Conservation (phyloP, 1,140 invertebrate genomes). For the Idris sp. region DNA sequence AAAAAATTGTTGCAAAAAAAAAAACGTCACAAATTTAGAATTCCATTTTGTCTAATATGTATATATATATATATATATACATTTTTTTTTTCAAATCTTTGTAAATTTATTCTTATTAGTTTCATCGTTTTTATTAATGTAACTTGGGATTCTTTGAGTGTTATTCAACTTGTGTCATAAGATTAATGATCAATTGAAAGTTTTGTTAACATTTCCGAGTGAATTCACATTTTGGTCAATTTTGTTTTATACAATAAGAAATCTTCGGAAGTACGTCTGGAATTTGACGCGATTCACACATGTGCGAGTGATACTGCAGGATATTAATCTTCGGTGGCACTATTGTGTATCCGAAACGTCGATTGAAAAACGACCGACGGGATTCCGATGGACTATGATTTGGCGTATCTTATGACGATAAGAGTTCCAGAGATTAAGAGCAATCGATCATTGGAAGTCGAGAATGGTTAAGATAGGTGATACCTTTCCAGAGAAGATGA, state of each 20-base stretch:
- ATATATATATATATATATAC: too few species aligned
- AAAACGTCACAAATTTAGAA: too few species aligned
- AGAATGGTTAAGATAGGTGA: constrained; percentile 43
- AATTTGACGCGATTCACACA: constrained; percentile 57
- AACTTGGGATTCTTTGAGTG: too few species aligned
- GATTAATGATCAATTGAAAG: too few species aligned
- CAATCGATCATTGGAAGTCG: constrained; percentile 59
- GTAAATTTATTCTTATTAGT: too few species aligned
- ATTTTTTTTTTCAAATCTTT: too few species aligned
- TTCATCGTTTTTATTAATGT: too few species aligned
- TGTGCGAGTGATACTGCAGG: constrained; percentile 44
- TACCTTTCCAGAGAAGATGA: constrained; percentile 42
- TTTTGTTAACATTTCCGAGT: too few species aligned
- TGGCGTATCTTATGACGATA: constrained; percentile 62
- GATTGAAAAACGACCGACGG: constrained; percentile 63
- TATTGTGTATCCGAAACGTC: constrained; percentile 57
- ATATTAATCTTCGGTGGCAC: constrained; percentile 65
- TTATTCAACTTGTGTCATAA: too few species aligned
- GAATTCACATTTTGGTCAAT: constrained; percentile 3
- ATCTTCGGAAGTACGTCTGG: constrained; percentile 23
- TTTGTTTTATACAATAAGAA: constrained; percentile 12
- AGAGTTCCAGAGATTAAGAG: constrained; percentile 62
- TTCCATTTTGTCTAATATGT: too few species aligned
- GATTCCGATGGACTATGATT: constrained; percentile 64
- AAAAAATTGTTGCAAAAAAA: too few species aligned